Base-by-base conservation (phyloP, 2,888 invertebrate genomes). In the Arrhopalites spinosus region DNA sequence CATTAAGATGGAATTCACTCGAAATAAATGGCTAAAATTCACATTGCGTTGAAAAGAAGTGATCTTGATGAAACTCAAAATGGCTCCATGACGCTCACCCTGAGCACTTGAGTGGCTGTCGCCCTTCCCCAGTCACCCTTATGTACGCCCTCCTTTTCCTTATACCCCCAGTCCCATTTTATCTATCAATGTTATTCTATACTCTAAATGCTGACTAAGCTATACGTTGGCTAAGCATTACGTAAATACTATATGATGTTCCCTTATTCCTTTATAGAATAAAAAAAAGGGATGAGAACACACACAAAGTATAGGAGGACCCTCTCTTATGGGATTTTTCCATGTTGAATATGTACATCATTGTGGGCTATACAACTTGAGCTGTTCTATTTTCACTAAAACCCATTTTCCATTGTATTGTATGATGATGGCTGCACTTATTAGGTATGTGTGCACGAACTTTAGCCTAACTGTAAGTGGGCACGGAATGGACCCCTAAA, bases 41-140 rank as follows among this genome's bases (percentile, higher is more conserved):
- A 45, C 72, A 76, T 76, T 68, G 68, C 68, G 68, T 61, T 73
- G 71, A 61, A 68, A 67, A 74, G 61, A 72, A 72, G 67, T 74
- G 67, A 68, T 74, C 61, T 74, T 61, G 61, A 68, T 73, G 73
- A 77, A 74, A 77, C 77, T 69, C 73, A 77, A 77, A 77, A 77
- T 77, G 77, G 77, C 77, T 74, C 77, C 77, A 74, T 73, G 74
- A 77, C 74, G 77, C 77, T 74, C 73, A 74, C 56, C 74, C 69
- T 17, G 61, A 72, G 63, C 27, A 72, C 72, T 72, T 72, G 45
- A 72, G 59, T 56, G 36, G 61, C 47, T 59, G 53, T 71, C 53
- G 43, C 66, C 70, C 59, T 66, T 66, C 66, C 66, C 66, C 59
- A 59, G 23, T 47, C 43, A 25, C 27, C 68, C 68, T 68, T 68